phyloP scores from a whole-genome alignment of 2,888 invertebrate species.

The Nemapogon koenigi region DNA sequence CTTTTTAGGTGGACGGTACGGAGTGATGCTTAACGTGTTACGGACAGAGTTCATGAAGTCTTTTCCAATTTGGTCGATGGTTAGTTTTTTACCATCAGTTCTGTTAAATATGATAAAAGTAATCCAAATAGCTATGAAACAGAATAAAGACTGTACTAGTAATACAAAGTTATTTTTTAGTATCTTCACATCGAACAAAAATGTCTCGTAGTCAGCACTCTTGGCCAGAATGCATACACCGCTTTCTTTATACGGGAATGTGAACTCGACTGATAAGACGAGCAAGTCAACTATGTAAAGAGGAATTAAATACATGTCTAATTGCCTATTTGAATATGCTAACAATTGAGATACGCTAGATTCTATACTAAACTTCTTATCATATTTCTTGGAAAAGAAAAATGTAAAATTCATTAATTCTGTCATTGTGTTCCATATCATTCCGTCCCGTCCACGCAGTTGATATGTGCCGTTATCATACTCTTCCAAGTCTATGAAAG shows the following conservation, averaged over 20 bases:
- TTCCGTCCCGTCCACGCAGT: constrained; percentile 36
- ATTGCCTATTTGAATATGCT: constrained; percentile 34
- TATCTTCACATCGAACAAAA: constrained; percentile 33
- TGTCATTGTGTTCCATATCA: constrained; percentile 38
- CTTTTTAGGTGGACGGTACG: constrained; percentile 34
- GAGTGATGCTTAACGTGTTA: constrained; percentile 31
- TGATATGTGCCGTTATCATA: constrained; percentile 27
- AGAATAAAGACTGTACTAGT: constrained; percentile 24
- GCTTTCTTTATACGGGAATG: constrained; percentile 37
- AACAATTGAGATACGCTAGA: constrained; percentile 32
- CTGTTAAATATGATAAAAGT: constrained; percentile 33
- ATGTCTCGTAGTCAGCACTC: constrained; percentile 40
- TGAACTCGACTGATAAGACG: constrained; percentile 36
- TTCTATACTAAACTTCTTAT: constrained; percentile 42
- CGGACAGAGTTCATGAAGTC: constrained; percentile 42
- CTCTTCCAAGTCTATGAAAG: constrained; percentile 29
- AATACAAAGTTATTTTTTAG: constrained; percentile 23
- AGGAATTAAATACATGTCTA: constrained; percentile 37
- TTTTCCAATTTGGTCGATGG: constrained; percentile 40
- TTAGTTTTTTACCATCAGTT: constrained; percentile 24
- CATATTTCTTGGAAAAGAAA: constrained; percentile 30
- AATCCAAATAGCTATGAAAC: constrained; percentile 40
- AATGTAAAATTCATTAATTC: constrained; percentile 41
- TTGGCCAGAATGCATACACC: constrained; percentile 44
- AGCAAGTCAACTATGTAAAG: constrained; percentile 44